Conservation (phyloP, 2,888 invertebrate species). For the Agrotis ipsilon region DNA sequence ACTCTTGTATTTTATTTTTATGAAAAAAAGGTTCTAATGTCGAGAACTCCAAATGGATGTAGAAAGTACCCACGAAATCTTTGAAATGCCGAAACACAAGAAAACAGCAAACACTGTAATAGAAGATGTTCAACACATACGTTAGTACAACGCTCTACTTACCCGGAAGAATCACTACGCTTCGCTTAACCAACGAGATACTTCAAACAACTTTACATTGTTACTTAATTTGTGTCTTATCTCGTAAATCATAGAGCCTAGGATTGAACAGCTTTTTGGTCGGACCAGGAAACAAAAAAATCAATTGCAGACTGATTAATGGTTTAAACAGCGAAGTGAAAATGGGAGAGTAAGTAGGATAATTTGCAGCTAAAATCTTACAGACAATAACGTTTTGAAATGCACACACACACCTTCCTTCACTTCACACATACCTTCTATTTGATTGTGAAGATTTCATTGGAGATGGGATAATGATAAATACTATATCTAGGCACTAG, state of each 20-base stretch:
- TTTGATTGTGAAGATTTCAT: background rate
- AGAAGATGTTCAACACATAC: slow-evolving; percentile 39
- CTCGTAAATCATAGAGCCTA: slow-evolving; percentile 13
- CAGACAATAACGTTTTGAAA: background rate
- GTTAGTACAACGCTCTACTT: slow-evolving; percentile 69
- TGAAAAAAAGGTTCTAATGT: too few species aligned
- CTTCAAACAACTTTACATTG: slow-evolving; percentile 26
- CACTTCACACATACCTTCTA: too few species aligned
- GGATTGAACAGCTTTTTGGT: slow-evolving; percentile 3
- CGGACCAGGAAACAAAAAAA: slow-evolving; percentile 51
- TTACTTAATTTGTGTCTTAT: slow-evolving; percentile 47
- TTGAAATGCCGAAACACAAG: slow-evolving; percentile 30
- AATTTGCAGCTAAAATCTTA: slow-evolving; percentile 20
- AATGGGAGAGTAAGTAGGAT: slow-evolving; percentile 27
- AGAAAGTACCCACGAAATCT: slow-evolving; percentile 28
- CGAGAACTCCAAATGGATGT: slow-evolving; percentile 5
- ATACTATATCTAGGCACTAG: too few species aligned
- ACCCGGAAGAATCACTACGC: slow-evolving; percentile 69
- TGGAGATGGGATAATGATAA: too few species aligned
- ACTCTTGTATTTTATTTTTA: too few species aligned
- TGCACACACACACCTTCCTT: too few species aligned
- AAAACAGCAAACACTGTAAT: slow-evolving; percentile 29
- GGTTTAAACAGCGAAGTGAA: slow-evolving; percentile 45
- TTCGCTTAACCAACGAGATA: slow-evolving; percentile 57
- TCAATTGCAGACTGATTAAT: slow-evolving; percentile 51